Percentiles rank a stretch among this genome's conserved stretches.
Evolutionary conservation across 2,888 invertebrate genomes (phyloP).

Genomic region (Tridacna gigas): DNA sequence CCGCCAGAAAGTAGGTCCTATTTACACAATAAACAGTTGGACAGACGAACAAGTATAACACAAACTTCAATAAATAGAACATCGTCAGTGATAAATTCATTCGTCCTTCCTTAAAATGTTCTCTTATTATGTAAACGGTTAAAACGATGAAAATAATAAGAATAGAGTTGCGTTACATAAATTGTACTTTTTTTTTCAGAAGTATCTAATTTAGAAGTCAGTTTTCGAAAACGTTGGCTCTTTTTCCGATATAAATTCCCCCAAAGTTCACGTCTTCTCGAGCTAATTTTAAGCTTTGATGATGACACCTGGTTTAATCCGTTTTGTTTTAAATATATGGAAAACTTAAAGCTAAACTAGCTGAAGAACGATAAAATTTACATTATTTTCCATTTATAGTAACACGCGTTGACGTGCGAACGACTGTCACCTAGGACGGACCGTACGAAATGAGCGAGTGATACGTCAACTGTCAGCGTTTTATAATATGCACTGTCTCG

Average conservation of each 20-base stretch:
- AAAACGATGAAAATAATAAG: no score
- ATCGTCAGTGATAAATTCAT: no score
- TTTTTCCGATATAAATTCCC: no score
- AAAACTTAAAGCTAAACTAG: background rate
- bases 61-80: background rate
- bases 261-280: no score
- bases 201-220: no score
- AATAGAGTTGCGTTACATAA: no score
- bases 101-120: no score
- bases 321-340: background rate
- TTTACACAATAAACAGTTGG: constrained; percentile 32
- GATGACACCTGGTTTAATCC: background rate
- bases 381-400: constrained; percentile 16
- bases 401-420: constrained; percentile 11
- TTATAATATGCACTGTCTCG: constrained; percentile 19
- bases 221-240: no score
- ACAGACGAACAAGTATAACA: constrained; percentile 5
- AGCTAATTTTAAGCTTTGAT: background rate
- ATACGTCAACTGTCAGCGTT: constrained; percentile 23
- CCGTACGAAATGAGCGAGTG: constrained; percentile 18
- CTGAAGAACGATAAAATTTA: constrained; percentile 4
- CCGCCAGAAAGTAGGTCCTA: constrained; percentile 67
- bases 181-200: no score
- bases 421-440: constrained; percentile 9
- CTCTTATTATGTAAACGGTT: no score